Percentiles rank a stretch among this genome's conserved stretches.
These are phyloP conservation scores for Glyphotaelius pellucidus DNA, from an alignment of 2,888 invertebrate species.

Conservation along the genomic window DNA sequence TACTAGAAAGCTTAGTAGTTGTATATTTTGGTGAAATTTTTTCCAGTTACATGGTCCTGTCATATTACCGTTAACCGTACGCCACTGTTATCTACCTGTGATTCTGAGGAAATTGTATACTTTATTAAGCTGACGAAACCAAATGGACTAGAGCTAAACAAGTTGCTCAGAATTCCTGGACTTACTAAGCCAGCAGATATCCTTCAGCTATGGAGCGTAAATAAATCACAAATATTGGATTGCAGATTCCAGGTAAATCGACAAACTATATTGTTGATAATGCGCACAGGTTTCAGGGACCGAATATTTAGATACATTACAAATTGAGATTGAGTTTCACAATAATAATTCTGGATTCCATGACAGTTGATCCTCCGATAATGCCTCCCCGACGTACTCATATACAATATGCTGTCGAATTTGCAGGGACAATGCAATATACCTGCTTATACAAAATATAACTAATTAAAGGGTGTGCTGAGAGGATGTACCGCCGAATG, in stretches of 20 bases:
- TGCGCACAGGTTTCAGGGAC: background rate
- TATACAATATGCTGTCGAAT: too few species aligned
- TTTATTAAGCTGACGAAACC: background rate
- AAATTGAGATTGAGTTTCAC: too few species aligned
- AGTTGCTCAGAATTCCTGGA: background rate
- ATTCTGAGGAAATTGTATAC: background rate
- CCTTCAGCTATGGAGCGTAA: background rate
- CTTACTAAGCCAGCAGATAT: background rate
- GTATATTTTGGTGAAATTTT: too few species aligned
- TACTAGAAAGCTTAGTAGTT: too few species aligned
- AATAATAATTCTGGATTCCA: too few species aligned
- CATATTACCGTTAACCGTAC: background rate
- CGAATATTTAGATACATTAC: background rate
- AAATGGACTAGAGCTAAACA: background rate
- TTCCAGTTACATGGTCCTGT: too few species aligned
- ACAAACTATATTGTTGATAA: background rate
- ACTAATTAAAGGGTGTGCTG: too few species aligned
- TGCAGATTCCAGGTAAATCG: background rate
- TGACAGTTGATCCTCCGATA: too few species aligned
- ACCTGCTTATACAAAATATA: too few species aligned
- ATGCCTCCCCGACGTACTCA: too few species aligned
- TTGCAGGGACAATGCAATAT: too few species aligned
- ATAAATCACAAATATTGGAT: background rate
- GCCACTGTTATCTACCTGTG: background rate
- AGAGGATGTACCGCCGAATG: too few species aligned